phyloP scores from a whole-genome alignment of 1,140 invertebrate species.

The Drosophila equinoxialis region DNA sequence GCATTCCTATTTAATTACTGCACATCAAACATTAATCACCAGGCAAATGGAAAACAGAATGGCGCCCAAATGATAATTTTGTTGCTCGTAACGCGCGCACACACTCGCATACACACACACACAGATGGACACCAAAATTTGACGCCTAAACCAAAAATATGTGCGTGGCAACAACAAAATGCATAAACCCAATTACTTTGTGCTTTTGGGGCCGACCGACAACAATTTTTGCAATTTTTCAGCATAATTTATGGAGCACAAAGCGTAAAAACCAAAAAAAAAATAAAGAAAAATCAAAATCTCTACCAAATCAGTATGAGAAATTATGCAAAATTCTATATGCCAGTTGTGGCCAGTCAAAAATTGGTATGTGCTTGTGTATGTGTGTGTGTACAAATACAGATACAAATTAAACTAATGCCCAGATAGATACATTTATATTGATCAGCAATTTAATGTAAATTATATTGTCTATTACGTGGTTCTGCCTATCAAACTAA shows the following conservation, averaged over 20 bases:
- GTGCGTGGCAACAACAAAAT: slow-evolving; percentile 30
- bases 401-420: slow-evolving; percentile 77
- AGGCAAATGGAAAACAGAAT: slow-evolving; percentile 58
- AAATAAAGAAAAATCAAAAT: slow-evolving; percentile 70
- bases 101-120: background rate
- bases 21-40: slow-evolving; percentile 79
- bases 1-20: slow-evolving; percentile 71
- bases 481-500: slow-evolving; percentile 19
- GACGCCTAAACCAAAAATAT: slow-evolving; percentile 49
- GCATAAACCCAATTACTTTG: slow-evolving; percentile 72
- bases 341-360: slow-evolving; percentile 45
- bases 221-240: slow-evolving; percentile 58
- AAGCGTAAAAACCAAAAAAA: slow-evolving; percentile 71
- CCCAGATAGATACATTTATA: slow-evolving; percentile 77
- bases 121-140: slow-evolving; percentile 42
- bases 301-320: slow-evolving; percentile 65
- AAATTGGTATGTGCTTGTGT: slow-evolving; percentile 22
- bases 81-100: slow-evolving; percentile 41
- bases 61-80: slow-evolving; percentile 71
- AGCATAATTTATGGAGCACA: slow-evolving; percentile 75
- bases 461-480: slow-evolving; percentile 75
- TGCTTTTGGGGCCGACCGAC: slow-evolving; percentile 22
- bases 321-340: slow-evolving; percentile 77
- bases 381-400: slow-evolving; percentile 34
- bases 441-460: slow-evolving; percentile 81